phyloP scores from a whole-genome alignment of 1,140 invertebrate genomes.

The Bombus impatiens region DNA sequence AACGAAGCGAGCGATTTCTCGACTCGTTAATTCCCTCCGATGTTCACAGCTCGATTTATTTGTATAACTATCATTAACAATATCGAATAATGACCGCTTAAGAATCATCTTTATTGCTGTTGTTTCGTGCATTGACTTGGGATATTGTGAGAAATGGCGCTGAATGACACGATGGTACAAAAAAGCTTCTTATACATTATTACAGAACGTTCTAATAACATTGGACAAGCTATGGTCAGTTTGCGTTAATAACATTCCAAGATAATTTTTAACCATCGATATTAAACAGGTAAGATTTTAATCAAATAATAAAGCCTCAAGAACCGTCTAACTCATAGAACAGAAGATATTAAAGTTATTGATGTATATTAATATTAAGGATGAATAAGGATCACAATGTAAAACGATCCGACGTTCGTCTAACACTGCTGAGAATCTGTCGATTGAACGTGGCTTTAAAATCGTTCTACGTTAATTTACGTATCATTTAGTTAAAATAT shows the following conservation, averaged over 20 bases:
- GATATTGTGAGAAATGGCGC: slow-evolving; percentile 60
- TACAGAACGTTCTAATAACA: neutral
- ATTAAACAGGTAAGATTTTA: neutral
- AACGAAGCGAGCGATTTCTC: neutral
- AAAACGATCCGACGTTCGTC: neutral
- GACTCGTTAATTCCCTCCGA: slow-evolving; percentile 15
- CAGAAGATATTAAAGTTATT: neutral
- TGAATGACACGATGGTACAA: slow-evolving; percentile 28
- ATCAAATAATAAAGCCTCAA: neutral
- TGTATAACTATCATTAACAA: slow-evolving; percentile 57
- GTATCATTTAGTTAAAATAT: neutral
- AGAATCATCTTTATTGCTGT: slow-evolving; percentile 65
- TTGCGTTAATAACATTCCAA: neutral
- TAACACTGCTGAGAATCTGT: neutral
- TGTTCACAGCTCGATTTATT: slow-evolving; percentile 45
- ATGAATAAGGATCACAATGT: neutral
- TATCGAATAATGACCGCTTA: slow-evolving; percentile 45
- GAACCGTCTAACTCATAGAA: neutral
- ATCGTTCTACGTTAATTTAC: too few species aligned
- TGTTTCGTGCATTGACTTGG: slow-evolving; percentile 71
- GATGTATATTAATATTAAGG: neutral
- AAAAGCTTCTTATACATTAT: neutral
- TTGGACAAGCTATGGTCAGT: neutral
- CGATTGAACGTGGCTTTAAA: neutral
- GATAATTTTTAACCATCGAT: neutral